A percentile compares a stretch with the other conserved stretches of the same genome.
Conservation (phyloP, 1,140 invertebrate genomes). For the Centruroides vittatus region DNA sequence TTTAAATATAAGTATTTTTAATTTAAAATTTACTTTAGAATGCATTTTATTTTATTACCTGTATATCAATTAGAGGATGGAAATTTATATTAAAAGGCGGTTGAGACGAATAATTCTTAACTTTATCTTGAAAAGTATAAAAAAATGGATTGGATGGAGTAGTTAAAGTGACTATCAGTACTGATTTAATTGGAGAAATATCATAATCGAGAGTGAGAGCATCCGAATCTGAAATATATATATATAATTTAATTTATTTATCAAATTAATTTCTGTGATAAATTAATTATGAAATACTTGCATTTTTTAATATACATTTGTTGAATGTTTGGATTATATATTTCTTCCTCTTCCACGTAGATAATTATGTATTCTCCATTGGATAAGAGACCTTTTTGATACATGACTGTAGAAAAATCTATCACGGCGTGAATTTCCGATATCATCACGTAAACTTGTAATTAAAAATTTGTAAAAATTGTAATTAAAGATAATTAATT, state of each 20-base stretch:
- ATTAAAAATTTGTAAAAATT: too few relatives aligned
- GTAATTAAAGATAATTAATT: too few relatives aligned
- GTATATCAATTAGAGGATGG: not conserved
- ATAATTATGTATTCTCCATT: constrained; percentile 67
- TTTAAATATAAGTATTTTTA: too few relatives aligned
- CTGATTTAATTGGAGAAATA: too few relatives aligned
- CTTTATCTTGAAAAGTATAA: not conserved
- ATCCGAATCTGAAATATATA: too few relatives aligned
- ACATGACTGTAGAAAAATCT: constrained; percentile 53
- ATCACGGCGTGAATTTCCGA: constrained; percentile 69
- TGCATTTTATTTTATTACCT: too few relatives aligned
- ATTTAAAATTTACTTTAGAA: too few relatives aligned
- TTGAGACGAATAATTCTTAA: not conserved
- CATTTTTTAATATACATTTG: constrained; percentile 9
- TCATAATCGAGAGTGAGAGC: too few relatives aligned
- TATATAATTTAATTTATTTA: too few relatives aligned
- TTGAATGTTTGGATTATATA: constrained; percentile 48
- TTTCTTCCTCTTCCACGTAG: constrained; percentile 68
- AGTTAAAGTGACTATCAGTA: too few relatives aligned
- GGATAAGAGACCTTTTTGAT: constrained; percentile 47
- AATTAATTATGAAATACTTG: not conserved
- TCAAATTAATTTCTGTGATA: too few relatives aligned
- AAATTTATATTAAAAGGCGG: not conserved
- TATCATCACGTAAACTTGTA: constrained; percentile 70
- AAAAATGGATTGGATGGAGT: not conserved